A percentile compares a stretch with the other conserved stretches of the same genome.
phyloP scores from a whole-genome alignment of 2,113 vertebrate genomes.

The Accipiter virgatus region DNA sequence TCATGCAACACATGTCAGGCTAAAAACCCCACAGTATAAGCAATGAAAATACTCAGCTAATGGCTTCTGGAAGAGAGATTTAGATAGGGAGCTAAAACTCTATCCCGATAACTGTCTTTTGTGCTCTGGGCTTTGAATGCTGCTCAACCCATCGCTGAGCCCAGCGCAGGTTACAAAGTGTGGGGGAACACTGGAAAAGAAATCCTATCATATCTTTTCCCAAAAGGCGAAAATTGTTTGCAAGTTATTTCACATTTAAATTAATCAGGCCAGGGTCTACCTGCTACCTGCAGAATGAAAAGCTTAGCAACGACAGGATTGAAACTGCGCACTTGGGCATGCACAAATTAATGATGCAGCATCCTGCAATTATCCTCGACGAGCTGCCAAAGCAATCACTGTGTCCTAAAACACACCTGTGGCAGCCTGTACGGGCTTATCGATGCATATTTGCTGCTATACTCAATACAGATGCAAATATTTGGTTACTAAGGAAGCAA shows the following conservation, averaged over 20 bases:
- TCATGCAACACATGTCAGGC: neutral
- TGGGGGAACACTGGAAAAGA: neutral
- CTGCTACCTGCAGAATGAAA: neutral
- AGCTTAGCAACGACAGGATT: accelerated
- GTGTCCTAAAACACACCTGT: neutral
- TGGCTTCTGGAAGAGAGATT: neutral
- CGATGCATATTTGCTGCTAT: neutral
- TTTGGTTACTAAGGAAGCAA: constrained; percentile 38
- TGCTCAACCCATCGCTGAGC: neutral
- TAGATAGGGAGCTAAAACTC: neutral
- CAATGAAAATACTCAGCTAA: neutral
- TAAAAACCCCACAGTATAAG: neutral
- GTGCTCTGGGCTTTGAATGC: neutral
- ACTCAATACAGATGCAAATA: neutral
- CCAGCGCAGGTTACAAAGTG: accelerated
- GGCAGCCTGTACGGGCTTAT: neutral
- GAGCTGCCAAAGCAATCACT: neutral
- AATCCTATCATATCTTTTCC: accelerated
- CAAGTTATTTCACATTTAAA: neutral
- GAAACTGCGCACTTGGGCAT: accelerated
- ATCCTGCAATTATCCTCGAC: neutral
- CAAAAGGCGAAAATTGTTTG: neutral
- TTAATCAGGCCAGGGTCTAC: neutral
- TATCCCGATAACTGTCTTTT: accelerated
- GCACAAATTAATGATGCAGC: neutral